These are phyloP conservation scores for Nannobrachium achirus DNA, from an alignment of 2,113 vertebrate genomes.

Conservation along the genomic window DNA sequence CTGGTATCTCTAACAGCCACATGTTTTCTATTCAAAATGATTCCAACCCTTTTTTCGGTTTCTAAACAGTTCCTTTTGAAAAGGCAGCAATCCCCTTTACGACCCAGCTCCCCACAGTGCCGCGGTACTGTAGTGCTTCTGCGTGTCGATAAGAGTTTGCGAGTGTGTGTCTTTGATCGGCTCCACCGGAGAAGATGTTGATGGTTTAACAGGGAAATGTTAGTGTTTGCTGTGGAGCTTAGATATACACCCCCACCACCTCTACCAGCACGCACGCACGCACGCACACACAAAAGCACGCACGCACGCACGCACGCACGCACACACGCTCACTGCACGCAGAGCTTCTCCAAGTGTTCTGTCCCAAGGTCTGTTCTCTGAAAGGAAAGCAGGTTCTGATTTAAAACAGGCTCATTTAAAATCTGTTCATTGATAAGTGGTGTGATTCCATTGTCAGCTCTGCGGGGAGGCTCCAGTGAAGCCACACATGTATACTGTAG, in stretches of 20 bases:
- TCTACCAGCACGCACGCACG: neutral
- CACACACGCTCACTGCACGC: neutral
- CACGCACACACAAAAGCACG: slow-evolving; percentile 33
- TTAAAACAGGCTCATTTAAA: slow-evolving; percentile 47
- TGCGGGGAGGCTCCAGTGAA: slow-evolving; percentile 36
- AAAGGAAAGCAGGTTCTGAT: slow-evolving; percentile 56
- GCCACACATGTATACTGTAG: slow-evolving; percentile 1
- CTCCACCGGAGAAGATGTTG: slow-evolving; percentile 69
- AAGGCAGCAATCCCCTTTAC: slow-evolving; percentile 75
- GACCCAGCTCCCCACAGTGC: slow-evolving; percentile 62
- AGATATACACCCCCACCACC: slow-evolving; percentile 64
- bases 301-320: neutral
- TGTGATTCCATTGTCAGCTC: slow-evolving; percentile 40
- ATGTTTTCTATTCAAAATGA: slow-evolving; percentile 75
- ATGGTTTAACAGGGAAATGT: slow-evolving; percentile 73
- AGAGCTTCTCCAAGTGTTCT: slow-evolving; percentile 51
- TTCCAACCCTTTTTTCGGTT: slow-evolving; percentile 51
- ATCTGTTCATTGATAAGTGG: slow-evolving; percentile 61
- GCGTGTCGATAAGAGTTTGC: too few species aligned
- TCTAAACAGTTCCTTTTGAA: slow-evolving; percentile 73
- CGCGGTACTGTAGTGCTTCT: slow-evolving; percentile 59
- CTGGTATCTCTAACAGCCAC: slow-evolving; percentile 79
- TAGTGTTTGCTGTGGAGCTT: slow-evolving; percentile 69
- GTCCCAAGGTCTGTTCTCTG: slow-evolving; percentile 59
- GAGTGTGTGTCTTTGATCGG: slow-evolving; percentile 79